A percentile compares a stretch with the other conserved stretches of the same genome.
These are phyloP conservation scores for Eristalinus aeneus DNA, from an alignment of 2,888 invertebrate species.

Conservation along the genomic window DNA sequence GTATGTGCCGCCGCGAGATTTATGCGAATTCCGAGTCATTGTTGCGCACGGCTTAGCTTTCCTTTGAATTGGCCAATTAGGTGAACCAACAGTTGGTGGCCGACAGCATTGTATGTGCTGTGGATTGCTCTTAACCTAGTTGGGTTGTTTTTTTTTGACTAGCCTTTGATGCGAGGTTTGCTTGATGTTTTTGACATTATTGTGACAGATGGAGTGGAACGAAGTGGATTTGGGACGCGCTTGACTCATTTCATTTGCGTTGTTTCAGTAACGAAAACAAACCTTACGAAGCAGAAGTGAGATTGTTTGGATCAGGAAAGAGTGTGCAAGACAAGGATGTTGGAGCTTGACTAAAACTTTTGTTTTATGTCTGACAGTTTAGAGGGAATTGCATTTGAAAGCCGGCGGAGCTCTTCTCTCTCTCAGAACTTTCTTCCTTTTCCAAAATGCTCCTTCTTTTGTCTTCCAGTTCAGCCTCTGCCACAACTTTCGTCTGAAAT, in stretches of 20 bases:
- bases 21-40: constrained; percentile 22
- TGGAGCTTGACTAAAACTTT: too few relatives aligned
- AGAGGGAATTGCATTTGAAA: too few relatives aligned
- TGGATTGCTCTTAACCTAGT: background rate
- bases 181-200: background rate
- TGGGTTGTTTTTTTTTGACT: background rate
- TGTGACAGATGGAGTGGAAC: background rate
- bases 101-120: background rate
- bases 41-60: constrained; percentile 57
- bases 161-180: background rate
- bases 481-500: too few relatives aligned
- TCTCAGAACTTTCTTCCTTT: too few relatives aligned
- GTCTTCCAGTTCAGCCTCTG: too few relatives aligned
- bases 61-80: constrained; percentile 6
- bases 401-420: too few relatives aligned
- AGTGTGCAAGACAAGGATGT: too few relatives aligned
- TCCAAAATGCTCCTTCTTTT: too few relatives aligned
- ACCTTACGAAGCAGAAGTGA: too few relatives aligned
- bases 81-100: background rate
- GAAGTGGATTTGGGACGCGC: background rate
- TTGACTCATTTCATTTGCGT: background rate
- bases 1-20: constrained; percentile 29
- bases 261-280: too few relatives aligned
- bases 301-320: too few relatives aligned
- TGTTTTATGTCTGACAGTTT: too few relatives aligned